These are phyloP conservation scores for Meteorus cinctellus DNA, from an alignment of 2,888 invertebrate species.

Conservation along the genomic window DNA sequence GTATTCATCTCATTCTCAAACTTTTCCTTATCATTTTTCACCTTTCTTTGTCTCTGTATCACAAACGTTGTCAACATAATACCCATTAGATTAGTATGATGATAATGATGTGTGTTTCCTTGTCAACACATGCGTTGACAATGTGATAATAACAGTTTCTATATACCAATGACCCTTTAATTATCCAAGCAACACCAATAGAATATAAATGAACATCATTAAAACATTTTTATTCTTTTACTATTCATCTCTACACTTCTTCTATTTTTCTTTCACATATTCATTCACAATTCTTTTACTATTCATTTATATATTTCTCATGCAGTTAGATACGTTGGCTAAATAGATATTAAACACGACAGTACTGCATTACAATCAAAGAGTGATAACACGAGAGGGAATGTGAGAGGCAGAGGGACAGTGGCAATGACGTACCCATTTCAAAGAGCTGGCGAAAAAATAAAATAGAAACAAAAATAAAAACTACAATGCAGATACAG, in stretches of 20 bases:
- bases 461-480: background rate
- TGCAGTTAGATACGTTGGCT: background rate
- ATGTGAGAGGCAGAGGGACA: background rate
- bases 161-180: background rate
- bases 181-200: background rate
- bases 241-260: background rate
- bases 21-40: background rate
- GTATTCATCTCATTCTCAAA: background rate
- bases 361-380: background rate
- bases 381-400: background rate
- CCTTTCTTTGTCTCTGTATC: slow-evolving; percentile 8
- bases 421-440: background rate
- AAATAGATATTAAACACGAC: background rate
- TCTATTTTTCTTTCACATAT: background rate
- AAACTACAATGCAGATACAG: background rate
- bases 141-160: background rate
- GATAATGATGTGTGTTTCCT: slow-evolving; percentile 24
- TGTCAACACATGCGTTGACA: slow-evolving; percentile 4
- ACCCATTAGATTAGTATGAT: slow-evolving; percentile 11
- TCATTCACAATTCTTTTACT: background rate
- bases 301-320: background rate
- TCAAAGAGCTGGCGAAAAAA: background rate
- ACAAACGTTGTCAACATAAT: slow-evolving; percentile 25
- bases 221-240: background rate
- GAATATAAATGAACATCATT: background rate